A percentile compares a stretch with the other conserved stretches of the same genome.
Conservation (phyloP, 2,797 vertebrate species). For the Sebastes taczanowskii region DNA sequence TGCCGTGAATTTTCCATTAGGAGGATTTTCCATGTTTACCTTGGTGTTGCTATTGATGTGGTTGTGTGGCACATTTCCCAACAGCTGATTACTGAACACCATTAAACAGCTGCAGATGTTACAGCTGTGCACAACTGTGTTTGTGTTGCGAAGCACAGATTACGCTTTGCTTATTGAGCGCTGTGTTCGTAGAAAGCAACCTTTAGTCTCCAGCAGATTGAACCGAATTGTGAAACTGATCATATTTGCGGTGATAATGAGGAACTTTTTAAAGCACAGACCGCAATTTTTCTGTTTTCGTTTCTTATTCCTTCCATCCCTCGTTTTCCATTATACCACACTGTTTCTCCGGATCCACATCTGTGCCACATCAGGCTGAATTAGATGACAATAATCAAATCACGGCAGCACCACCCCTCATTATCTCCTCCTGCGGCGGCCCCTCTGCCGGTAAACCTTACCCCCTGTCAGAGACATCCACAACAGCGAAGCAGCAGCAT, state of each 20-base stretch:
- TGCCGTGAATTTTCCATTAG: slow-evolving; percentile 73
- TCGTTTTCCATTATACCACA: neutral
- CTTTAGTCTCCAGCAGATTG: neutral
- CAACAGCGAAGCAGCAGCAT: slow-evolving; percentile 30
- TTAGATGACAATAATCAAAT: slow-evolving; percentile 65
- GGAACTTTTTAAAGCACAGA: slow-evolving; percentile 4
- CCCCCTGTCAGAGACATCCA: slow-evolving; percentile 37
- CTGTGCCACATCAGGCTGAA: slow-evolving; percentile 53
- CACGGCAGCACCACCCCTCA: slow-evolving; percentile 32
- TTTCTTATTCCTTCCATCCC: neutral
- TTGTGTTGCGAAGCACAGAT: slow-evolving; percentile 6
- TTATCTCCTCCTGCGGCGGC: slow-evolving; percentile 35
- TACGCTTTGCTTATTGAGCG: neutral
- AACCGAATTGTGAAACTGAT: slow-evolving; percentile 1
- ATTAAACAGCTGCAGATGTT: slow-evolving; percentile 72
- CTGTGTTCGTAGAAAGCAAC: slow-evolving; percentile 10
- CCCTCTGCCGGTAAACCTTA: slow-evolving; percentile 40
- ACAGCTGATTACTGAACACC: slow-evolving; percentile 57
- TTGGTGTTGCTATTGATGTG: slow-evolving; percentile 53
- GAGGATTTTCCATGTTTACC: slow-evolving; percentile 74
- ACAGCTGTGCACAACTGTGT: slow-evolving; percentile 35
- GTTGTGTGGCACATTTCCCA: slow-evolving; percentile 41
- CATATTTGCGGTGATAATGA: neutral
- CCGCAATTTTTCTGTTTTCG: neutral
- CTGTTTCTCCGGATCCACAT: neutral